Base-by-base conservation (phyloP, 2,797 vertebrate species). In the Pipistrellus nathusii region DNA sequence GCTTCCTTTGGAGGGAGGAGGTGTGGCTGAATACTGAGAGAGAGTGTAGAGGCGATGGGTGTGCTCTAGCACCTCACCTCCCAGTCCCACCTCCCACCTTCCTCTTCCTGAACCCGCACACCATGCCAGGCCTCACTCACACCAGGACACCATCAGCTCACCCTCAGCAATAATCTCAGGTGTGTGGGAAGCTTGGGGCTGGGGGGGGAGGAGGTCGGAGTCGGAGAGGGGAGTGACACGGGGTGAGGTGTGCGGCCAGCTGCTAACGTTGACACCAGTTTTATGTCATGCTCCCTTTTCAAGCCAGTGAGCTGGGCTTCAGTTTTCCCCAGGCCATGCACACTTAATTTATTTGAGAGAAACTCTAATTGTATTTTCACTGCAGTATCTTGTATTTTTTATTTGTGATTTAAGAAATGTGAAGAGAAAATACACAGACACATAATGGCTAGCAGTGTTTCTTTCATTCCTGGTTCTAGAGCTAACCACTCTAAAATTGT, bases 301-400 rank as follows among this genome's bases (percentile, higher is more conserved):
- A 64, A 94, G 88, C 93, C 92, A 17, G 53, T 95, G 53, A 96
- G 69, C 95, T 77, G 80, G 89, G 93, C 91, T 88, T 95, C 73
- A 32, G 82, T 72, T 71, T 95, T 90, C 93, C 95, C 97, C 91
- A 91, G 91, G 92, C 93, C 94, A 88, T 88, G 95, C 94, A 84
- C 86, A 86, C 88, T 97, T 98, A 98, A 99, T 99, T 99, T 99
- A 99, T 99, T 99, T 98, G 95, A 97, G 94, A 98, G 95, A 97
- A 97, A 96, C 94, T 98, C 97, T 97, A 97, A 97, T 96, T 97
- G 96, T 96, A 96, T 98, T 97, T 97, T 97, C 97, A 95, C 94
- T 94, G 96, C 97, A 88, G 97, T 97, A 94, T 97, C 96, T 97
- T 97, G 95, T 98, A 95, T 97, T 98, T 98, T 98, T 97, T 96